Conservation (phyloP, 2,797 vertebrate species). For the Sphaeramia orbicularis region DNA sequence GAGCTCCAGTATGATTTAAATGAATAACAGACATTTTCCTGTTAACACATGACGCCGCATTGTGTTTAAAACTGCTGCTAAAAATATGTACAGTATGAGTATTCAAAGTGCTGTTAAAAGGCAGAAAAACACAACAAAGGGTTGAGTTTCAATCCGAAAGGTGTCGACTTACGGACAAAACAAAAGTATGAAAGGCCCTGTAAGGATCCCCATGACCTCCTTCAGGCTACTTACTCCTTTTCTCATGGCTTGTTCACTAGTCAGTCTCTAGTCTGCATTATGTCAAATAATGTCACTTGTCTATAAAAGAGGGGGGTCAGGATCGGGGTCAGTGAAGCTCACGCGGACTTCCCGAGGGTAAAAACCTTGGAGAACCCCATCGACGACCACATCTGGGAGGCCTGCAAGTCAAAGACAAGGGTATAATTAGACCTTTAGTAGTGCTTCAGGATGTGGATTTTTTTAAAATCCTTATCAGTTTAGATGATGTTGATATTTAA, state of each 20-base stretch:
- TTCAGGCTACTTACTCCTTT: background rate
- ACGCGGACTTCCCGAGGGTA: conserved; percentile 80
- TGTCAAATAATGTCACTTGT: conserved; percentile 24
- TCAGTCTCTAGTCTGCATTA: background rate
- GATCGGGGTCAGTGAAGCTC: conserved; percentile 72
- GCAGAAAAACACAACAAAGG: background rate
- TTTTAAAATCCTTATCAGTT: too few species aligned
- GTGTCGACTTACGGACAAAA: background rate
- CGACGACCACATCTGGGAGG: conserved; percentile 81
- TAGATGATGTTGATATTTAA: too few species aligned
- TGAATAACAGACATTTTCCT: background rate
- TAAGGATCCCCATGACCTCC: background rate
- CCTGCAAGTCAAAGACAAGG: conserved; percentile 61
- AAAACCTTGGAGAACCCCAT: conserved; percentile 85
- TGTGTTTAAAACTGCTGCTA: background rate
- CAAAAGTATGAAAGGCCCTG: background rate
- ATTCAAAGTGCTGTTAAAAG: background rate
- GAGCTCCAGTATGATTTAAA: background rate
- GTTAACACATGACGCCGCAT: background rate
- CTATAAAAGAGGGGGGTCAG: conserved; percentile 9
- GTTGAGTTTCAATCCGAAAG: conserved; percentile 26
- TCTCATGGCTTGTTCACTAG: too few species aligned
- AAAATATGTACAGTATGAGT: background rate
- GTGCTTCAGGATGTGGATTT: background rate
- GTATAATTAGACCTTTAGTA: background rate